phyloP scores from a whole-genome alignment of 2,113 vertebrate species.

The Crypturellus undulatus region DNA sequence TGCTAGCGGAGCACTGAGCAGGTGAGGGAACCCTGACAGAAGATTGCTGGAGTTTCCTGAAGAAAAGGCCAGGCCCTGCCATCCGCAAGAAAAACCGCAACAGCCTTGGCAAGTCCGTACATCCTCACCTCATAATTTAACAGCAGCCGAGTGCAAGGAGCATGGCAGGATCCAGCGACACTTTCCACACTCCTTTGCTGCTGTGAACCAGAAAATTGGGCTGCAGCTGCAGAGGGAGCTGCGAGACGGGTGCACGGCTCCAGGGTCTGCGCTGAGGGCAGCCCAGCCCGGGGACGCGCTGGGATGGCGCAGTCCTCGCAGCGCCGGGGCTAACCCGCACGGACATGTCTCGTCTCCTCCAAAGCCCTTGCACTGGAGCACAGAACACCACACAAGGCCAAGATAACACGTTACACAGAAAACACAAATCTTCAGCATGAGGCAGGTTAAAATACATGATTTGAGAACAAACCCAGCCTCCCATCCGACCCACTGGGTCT shows the following conservation, averaged over 20 bases:
- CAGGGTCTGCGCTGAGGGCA: background rate
- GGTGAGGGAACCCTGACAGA: background rate
- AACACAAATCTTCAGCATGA: background rate
- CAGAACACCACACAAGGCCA: background rate
- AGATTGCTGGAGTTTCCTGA: background rate
- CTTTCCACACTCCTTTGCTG: background rate
- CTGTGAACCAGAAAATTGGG: background rate
- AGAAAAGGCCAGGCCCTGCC: background rate
- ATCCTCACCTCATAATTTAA: fast-evolving
- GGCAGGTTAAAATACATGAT: background rate
- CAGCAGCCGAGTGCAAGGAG: background rate
- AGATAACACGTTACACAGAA: background rate
- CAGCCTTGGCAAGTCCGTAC: background rate
- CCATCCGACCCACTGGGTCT: background rate
- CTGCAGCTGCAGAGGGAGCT: background rate
- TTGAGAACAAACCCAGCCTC: background rate
- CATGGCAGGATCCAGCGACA: background rate
- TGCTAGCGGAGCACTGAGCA: background rate
- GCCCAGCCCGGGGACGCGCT: fast-evolving
- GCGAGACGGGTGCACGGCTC: background rate
- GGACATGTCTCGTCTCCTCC: background rate
- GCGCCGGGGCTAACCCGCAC: background rate
- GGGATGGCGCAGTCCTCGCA: background rate
- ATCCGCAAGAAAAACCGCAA: background rate
- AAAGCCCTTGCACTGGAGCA: background rate